Base-by-base conservation (phyloP, 30 jellyfish, hydroid and myxozoan genomes). In the Clytia hemisphaerica region DNA sequence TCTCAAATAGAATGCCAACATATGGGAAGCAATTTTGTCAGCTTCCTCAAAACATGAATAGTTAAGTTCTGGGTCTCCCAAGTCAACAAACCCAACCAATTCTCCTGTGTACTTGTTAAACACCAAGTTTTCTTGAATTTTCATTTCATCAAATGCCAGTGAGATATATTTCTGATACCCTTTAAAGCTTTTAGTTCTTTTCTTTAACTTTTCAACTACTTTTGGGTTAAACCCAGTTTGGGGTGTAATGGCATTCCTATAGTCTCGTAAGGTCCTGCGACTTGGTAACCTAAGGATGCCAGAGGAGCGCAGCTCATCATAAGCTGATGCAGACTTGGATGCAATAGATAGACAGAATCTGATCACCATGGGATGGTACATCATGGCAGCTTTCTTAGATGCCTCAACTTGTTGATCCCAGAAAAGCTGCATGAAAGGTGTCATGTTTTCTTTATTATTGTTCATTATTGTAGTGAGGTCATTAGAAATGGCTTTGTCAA, bases 31-130 rank as follows among this genome's bases (percentile, higher is more conserved):
- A 34, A 78, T 9, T 54, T 67, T 45, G 15, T 27, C 79, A 31
- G 48, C 65, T 30, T 69, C 49, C 63, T 69, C 86, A 68, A 76
- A 61, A 58, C 73, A 51, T 15, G 15, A 71, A 59, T 44, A 78
- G 72, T 78, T 68, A 0, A 78, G 79, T 38, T 58, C 78, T 31
- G 93, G 80, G 32, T 77, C 79, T 29, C 88, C 93, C 36, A 78
- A 86, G 79, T 78, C 93, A 78, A 54, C 61, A 69, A 18, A 78
- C 31, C 93, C 93, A 40, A 78, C 38, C 14, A 68, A 73, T 53
- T 69, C 78, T 22, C 75, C 80, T 51, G 86, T 14, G 76, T 67
- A 49, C 33, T 67, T 67, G 76, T 67, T 76, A 47, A 40, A 67
- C 26, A 67, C 76, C 36, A 71, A 50, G 0, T 71, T 71, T 50